Percentiles rank a stretch among this genome's conserved stretches.
phyloP scores from a whole-genome alignment of 2,888 invertebrate species.

The Drosophila maculinotata region DNA sequence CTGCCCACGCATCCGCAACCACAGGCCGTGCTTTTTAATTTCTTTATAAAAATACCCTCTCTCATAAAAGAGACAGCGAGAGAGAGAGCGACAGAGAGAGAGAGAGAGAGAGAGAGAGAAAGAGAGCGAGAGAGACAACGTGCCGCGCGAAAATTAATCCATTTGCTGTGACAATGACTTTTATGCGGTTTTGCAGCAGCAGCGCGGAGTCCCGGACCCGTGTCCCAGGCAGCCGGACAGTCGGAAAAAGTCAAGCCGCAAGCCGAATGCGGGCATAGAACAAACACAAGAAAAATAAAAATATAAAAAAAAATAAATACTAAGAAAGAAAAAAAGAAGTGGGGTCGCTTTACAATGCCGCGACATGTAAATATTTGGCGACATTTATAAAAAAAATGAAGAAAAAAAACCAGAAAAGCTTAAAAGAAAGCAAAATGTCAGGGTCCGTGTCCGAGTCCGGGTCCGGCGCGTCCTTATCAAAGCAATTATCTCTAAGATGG shows the following conservation, averaged over 20 bases:
- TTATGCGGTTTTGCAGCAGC: slow-evolving; percentile 78
- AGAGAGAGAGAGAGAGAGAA: slow-evolving; percentile 8
- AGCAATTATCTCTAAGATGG: slow-evolving; percentile 78
- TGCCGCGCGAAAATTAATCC: slow-evolving; percentile 80
- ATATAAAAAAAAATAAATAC: neutral
- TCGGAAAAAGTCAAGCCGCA: slow-evolving; percentile 74
- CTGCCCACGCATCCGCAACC: slow-evolving; percentile 30
- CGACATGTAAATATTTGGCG: slow-evolving; percentile 79
- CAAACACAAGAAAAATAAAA: slow-evolving; percentile 11
- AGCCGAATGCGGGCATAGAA: slow-evolving; percentile 67
- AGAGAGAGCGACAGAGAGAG: neutral
- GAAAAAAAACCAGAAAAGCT: neutral
- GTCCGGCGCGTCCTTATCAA: slow-evolving; percentile 66
- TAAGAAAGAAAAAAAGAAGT: slow-evolving; percentile 7
- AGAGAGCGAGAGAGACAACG: slow-evolving; percentile 57
- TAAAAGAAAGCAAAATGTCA: slow-evolving; percentile 5
- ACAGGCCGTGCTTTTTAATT: slow-evolving; percentile 72
- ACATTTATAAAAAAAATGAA: slow-evolving; percentile 68
- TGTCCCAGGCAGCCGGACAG: slow-evolving; percentile 59
- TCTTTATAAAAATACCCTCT: slow-evolving; percentile 60
- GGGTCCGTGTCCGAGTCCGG: slow-evolving; percentile 8
- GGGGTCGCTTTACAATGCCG: slow-evolving; percentile 61
- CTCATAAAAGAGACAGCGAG: slow-evolving; percentile 2
- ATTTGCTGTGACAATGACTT: slow-evolving; percentile 81
- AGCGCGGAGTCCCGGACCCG: slow-evolving; percentile 55